Evolutionary conservation across 2,797 vertebrate genomes (phyloP).

Genomic region (Alosa sapidissima): DNA sequence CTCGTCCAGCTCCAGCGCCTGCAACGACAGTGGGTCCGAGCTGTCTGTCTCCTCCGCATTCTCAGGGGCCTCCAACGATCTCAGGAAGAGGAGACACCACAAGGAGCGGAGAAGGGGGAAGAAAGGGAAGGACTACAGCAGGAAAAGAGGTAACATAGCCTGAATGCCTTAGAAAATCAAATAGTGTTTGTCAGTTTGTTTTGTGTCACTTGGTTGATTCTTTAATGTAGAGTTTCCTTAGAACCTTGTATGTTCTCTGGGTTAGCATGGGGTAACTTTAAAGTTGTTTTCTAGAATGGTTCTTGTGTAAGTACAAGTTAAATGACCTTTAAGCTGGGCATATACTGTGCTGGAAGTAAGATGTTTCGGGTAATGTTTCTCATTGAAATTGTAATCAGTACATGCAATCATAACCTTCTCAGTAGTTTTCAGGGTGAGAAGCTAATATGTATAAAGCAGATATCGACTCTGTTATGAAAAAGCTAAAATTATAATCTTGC

Average conservation of each 20-base stretch:
- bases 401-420: background rate
- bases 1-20: constrained; percentile 59
- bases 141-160: constrained; percentile 67
- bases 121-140: constrained; percentile 71
- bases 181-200: background rate
- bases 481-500: background rate
- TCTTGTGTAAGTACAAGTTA: background rate
- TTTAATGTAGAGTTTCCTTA: background rate
- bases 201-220: background rate
- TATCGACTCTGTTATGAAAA: background rate
- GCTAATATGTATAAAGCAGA: background rate
- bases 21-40: constrained; percentile 60
- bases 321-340: background rate
- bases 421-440: background rate
- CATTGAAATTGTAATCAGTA: background rate
- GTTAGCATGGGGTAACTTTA: background rate
- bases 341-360: background rate
- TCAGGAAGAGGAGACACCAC: constrained; percentile 66
- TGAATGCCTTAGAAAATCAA: background rate
- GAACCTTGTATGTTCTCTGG: too few species aligned
- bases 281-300: background rate
- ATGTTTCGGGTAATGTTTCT: background rate
- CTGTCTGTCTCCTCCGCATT: constrained; percentile 58
- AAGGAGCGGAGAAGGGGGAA: constrained; percentile 69
- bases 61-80: constrained; percentile 64